Evolutionary conservation across 2,888 invertebrate genomes (phyloP).

Genomic region (Nemoura dubitans): DNA sequence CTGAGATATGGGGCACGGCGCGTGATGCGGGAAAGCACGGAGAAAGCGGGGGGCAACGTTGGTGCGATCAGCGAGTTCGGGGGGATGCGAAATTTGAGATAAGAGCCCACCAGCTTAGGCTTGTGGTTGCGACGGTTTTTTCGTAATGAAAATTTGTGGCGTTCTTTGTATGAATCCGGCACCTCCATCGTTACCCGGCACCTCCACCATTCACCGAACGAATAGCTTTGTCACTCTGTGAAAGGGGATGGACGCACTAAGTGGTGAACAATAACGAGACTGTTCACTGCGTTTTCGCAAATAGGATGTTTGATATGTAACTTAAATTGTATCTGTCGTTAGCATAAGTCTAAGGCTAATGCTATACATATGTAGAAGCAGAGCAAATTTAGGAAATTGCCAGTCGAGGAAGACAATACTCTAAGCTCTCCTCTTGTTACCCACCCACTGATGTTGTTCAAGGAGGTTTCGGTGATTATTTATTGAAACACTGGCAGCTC

Average conservation of each 20-base stretch:
- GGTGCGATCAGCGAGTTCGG: background rate
- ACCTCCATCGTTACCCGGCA: background rate
- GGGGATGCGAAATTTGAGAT: background rate
- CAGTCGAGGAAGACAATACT: too few species aligned
- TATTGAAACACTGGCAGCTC: background rate
- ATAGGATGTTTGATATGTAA: too few species aligned
- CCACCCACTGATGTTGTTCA: background rate
- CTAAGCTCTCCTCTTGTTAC: background rate
- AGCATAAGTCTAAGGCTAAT: too few species aligned
- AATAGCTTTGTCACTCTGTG: too few species aligned
- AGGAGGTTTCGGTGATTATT: background rate
- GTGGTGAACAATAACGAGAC: too few species aligned
- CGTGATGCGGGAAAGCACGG: background rate
- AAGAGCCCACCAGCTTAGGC: background rate
- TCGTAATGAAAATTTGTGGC: background rate
- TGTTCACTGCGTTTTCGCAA: too few species aligned
- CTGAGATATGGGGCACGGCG: background rate
- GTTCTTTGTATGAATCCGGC: background rate
- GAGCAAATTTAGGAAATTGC: too few species aligned
- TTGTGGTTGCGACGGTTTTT: background rate
- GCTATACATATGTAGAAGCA: too few species aligned
- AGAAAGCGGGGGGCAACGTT: background rate
- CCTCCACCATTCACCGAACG: background rate
- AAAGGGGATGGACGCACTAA: too few species aligned
- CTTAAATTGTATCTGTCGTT: too few species aligned